Evolutionary conservation across 2,888 invertebrate species (phyloP), one percentile per base, ranked within the genome.

Genomic region (Rhingia campestris): DNA sequence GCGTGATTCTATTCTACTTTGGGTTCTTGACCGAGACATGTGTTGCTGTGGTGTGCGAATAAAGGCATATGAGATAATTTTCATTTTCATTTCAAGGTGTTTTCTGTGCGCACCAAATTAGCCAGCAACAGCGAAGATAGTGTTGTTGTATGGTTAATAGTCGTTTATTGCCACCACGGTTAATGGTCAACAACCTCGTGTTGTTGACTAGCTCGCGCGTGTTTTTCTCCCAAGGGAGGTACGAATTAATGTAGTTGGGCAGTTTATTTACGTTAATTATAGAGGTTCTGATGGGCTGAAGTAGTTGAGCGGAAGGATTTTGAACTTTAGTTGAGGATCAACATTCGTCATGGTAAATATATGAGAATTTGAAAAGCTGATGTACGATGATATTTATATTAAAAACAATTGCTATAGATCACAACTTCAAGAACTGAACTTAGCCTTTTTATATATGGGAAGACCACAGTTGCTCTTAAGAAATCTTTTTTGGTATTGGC

Each of bases 21-120:
- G 7, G 63, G 66, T 66, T 69, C 76, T 70, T 72, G 54, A 72
- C 66, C 61, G 54, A 37, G 45, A 54, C 54, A 43, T 32, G 6
- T 12, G 14, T 37, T n/a, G 30, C 7, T 41, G 59, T 63, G 58
- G 14, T 66, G 41, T 39, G 58, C 72, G 53, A 66, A 66, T 59
- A 80, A 73, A 61, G 73, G 75, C 53, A 70, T 73, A 63, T 63
- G 66, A 61, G 63, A 75, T 82, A 77, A 86, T 87, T 86, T 87
- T 87, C 86, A 86, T 86, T 87, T 87, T 87, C 87, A 87, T 86
- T 87, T 87, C 86, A 87, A 86, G 86, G 86, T 74, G 74, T 74
- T 80, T 74, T 81, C 66, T 69, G 37, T 54, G 32, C 22, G 22
- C 49, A 41, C 47, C 43, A 59, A 79, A 41, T 53, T 12, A 63